Conservation (phyloP, 1,140 invertebrate species). For the Diachasma alloeum region DNA sequence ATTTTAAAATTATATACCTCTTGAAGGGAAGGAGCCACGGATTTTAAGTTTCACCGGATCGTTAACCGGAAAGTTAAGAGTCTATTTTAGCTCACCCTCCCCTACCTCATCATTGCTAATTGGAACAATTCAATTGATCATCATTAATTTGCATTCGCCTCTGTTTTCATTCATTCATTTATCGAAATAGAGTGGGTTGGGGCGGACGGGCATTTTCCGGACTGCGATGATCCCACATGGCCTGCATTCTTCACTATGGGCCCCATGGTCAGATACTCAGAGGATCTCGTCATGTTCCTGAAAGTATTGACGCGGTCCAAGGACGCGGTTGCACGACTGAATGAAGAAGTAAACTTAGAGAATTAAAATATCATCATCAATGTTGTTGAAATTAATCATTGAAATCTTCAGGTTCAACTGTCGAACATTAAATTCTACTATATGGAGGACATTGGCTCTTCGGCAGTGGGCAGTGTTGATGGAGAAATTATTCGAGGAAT, state of each 20-base stretch:
- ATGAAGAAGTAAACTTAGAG: conserved; percentile 65
- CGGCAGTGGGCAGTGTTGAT: conserved; percentile 70
- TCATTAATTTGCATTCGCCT: background rate
- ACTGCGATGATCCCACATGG: conserved; percentile 66
- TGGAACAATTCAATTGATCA: conserved; percentile 19
- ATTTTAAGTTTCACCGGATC: too few relatives aligned
- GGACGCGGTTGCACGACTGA: conserved; percentile 68
- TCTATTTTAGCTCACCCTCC: too few relatives aligned
- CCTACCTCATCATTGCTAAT: too few relatives aligned
- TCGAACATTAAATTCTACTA: conserved; percentile 79
- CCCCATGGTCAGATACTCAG: conserved; percentile 84
- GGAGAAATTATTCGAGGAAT: conserved; percentile 75
- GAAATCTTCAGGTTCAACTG: conserved; percentile 69
- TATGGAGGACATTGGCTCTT: conserved; percentile 75
- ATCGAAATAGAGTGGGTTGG: conserved; percentile 38
- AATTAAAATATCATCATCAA: background rate
- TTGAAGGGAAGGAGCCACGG: too few relatives aligned
- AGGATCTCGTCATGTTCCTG: conserved; percentile 79
- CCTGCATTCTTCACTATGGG: conserved; percentile 75
- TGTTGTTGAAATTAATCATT: conserved; percentile 12
- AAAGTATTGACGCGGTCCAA: conserved; percentile 72
- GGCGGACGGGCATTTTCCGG: conserved; percentile 62
- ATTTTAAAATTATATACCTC: too few relatives aligned
- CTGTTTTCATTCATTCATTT: background rate
- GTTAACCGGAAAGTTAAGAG: too few relatives aligned